Evolutionary conservation across 2,113 vertebrate genomes (phyloP), one percentile per base, ranked within the genome.

Genomic region (Dipodomys ordii): DNA sequence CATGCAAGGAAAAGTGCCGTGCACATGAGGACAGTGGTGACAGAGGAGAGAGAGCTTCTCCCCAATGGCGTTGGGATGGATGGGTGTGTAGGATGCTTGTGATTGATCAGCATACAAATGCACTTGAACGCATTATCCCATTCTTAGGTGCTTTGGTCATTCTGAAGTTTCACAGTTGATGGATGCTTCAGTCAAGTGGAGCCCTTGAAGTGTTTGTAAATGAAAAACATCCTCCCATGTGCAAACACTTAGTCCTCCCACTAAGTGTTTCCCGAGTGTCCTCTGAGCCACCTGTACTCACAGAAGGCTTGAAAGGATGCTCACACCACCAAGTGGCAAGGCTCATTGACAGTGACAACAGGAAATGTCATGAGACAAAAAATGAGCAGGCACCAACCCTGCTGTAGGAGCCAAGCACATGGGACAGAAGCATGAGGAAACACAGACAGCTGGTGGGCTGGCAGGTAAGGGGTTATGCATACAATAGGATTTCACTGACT

Each of bases 401-500:
- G 49, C 65, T 22, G 35, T 28, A 32, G 46, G 49, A n/a, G 19
- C n/a, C 83, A 64, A 62, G 49, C 9, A 9, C 27, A 0, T 10
- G 1, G 53, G 28, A 3, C 22, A 15, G 44, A 44, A 53, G 64
- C 20, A 30, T 74, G 44, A 7, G 39, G 68, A 85, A 78, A 88
- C 6, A 0, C 6, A 0, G 79, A 67, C 68, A 77, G 64, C 76
- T 69, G 57, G 72, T n/a, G 23, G 6, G 88, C 83, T 25, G 87
- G 84, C 35, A 57, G 64, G 68, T 30, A 2, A 1, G 62, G 25
- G 81, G 68, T 87, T 67, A 84, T 35, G 27, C 73, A 60, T 65
- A 71, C 30, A 5, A 6, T 0, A 79, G 94, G 69, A 73, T 88
- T 77, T 83, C 86, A 79, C 93, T 74, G 68, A 90, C 81, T 79